Percentiles rank a stretch among this genome's conserved stretches.
Evolutionary conservation across 2,797 vertebrate genomes (phyloP).

Genomic region (Brachyrhaphis roseni): DNA sequence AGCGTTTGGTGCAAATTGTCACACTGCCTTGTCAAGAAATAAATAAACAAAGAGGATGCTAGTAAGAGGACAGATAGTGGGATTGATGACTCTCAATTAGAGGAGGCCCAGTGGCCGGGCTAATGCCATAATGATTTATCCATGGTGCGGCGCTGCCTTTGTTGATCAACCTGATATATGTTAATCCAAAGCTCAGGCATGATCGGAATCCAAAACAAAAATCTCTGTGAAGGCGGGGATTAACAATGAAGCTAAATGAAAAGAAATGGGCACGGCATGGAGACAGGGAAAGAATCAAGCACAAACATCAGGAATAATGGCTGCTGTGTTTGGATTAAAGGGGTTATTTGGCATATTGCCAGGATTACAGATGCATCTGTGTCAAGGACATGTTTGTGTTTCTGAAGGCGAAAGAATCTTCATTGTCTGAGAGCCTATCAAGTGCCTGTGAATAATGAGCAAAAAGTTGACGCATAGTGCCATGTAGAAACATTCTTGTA

Average conservation of each 20-base stretch:
- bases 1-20: slow-evolving; percentile 54
- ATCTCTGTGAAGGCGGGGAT: slow-evolving; percentile 48
- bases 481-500: not conserved
- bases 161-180: slow-evolving; percentile 76
- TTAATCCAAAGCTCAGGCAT: slow-evolving; percentile 67
- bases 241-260: slow-evolving; percentile 55
- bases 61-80: slow-evolving; percentile 58
- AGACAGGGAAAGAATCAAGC: slow-evolving; percentile 36
- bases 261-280: slow-evolving; percentile 52
- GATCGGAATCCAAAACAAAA: slow-evolving; percentile 69
- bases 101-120: slow-evolving; percentile 58
- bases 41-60: slow-evolving; percentile 45
- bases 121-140: slow-evolving; percentile 77
- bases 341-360: slow-evolving; percentile 36
- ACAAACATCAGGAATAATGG: slow-evolving; percentile 48
- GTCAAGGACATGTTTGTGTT: slow-evolving; percentile 56
- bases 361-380: slow-evolving; percentile 45
- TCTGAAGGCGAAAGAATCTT: slow-evolving; percentile 9
- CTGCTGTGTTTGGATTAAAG: slow-evolving; percentile 47
- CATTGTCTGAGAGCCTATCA: not conserved
- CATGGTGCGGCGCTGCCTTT: slow-evolving; percentile 53
- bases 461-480: not conserved
- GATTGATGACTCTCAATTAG: slow-evolving; percentile 76
- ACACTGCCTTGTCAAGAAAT: slow-evolving; percentile 49
- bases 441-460: slow-evolving; percentile 2